Percentiles rank a stretch among this genome's conserved stretches.
Conservation (phyloP, 2,113 vertebrate species). For the Heloderma charlesbogerti region DNA sequence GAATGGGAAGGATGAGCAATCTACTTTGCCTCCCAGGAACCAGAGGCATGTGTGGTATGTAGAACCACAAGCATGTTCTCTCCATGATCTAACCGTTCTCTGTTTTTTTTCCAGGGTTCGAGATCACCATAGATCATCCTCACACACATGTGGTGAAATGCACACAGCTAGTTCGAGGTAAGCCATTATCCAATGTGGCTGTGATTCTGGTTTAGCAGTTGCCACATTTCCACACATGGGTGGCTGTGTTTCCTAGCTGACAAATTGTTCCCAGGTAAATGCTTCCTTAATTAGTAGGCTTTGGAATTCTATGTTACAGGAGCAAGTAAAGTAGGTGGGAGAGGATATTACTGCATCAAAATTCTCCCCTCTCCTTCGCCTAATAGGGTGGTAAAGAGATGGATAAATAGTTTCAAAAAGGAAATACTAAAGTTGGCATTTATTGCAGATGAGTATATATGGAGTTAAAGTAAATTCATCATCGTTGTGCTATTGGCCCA, state of each 20-base stretch:
- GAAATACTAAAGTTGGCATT: not conserved
- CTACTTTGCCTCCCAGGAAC: conserved; percentile 33
- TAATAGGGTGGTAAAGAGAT: not conserved
- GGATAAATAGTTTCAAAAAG: not conserved
- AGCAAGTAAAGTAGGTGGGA: not conserved
- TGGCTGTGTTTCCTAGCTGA: not conserved
- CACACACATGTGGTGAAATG: conserved; percentile 99
- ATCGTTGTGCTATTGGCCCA: not conserved
- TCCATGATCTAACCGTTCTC: conserved; percentile 25
- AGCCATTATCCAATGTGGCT: conserved; percentile 58
- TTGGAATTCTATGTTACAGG: not conserved
- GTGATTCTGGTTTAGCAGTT: not conserved
- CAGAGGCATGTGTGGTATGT: not conserved
- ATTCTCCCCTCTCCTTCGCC: not conserved
- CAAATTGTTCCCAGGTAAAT: not conserved
- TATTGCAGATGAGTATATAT: not conserved
- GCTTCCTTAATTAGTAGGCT: accelerated
- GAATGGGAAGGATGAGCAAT: conserved; percentile 16
- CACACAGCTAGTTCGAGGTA: conserved; percentile 96
- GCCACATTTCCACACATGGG: accelerated
- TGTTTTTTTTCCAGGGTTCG: conserved; percentile 87
- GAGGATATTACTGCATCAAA: not conserved
- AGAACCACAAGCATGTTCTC: not conserved
- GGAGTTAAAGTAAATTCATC: not conserved
- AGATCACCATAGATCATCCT: conserved; percentile 97